A percentile compares a stretch with the other conserved stretches of the same genome.
These are phyloP conservation scores for Sebastes taczanowskii DNA, from an alignment of 2,797 vertebrate genomes.

Conservation along the genomic window DNA sequence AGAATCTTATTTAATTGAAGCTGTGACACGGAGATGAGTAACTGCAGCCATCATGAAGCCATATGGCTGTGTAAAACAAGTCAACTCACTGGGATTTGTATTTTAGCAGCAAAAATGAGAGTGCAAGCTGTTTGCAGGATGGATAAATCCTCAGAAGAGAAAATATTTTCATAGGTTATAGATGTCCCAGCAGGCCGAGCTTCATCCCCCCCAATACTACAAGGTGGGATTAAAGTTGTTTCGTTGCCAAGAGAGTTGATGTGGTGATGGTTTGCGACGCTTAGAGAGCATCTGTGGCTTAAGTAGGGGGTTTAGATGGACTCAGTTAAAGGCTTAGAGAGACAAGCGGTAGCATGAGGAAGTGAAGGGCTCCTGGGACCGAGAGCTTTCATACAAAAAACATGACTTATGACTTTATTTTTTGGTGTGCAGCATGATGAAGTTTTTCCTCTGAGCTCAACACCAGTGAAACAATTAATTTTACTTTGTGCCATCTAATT, in stretches of 20 bases:
- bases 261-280: not conserved
- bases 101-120: not conserved
- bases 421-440: not conserved
- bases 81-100: conserved; percentile 9
- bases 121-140: not conserved
- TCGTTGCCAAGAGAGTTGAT: not conserved
- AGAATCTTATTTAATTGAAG: conserved; percentile 1
- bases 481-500: not conserved
- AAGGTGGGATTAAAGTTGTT: conserved; percentile 3
- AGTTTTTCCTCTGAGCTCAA: not conserved
- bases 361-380: not conserved
- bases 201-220: not conserved
- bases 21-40: conserved; percentile 7
- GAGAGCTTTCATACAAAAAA: not conserved
- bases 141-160: not conserved
- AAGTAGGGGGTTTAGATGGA: not conserved
- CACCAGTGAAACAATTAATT: not conserved
- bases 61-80: conserved; percentile 13
- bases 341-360: not conserved
- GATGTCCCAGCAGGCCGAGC: not conserved
- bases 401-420: not conserved
- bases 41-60: not conserved
- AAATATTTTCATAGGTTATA: not conserved
- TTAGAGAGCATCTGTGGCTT: not conserved
- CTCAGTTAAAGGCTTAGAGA: conserved; percentile 2